Conservation (phyloP, 2,888 invertebrate species). For the Orthonychiurus folsomi region DNA sequence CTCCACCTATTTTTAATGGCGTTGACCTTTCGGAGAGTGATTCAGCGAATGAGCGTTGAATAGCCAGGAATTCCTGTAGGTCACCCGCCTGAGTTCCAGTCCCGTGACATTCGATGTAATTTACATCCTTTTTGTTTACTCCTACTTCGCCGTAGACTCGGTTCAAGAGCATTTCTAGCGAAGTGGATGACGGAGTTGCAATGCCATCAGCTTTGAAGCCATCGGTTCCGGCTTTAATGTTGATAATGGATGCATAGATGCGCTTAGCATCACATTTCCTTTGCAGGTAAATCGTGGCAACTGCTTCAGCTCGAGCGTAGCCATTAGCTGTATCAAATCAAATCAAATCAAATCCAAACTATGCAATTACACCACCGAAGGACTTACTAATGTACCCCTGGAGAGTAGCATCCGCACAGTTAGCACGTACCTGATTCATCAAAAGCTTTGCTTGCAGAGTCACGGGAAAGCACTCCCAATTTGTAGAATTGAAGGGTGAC, state of each 20-base stretch:
- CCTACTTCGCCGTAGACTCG: conserved; percentile 79
- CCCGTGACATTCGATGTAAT: conserved; percentile 94
- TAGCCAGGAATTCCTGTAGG: conserved; percentile 92
- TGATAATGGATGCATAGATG: conserved; percentile 76
- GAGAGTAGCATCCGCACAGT: too few relatives aligned
- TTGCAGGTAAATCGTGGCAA: conserved; percentile 72
- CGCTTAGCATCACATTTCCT: conserved; percentile 64
- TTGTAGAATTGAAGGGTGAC: conserved; percentile 55
- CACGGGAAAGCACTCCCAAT: conserved; percentile 55
- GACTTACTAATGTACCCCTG: too few relatives aligned
- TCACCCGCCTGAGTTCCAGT: conserved; percentile 97
- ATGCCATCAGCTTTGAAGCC: conserved; percentile 85
- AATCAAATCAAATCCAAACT: not conserved
- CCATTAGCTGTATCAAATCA: conserved; percentile 58
- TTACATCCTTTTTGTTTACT: conserved; percentile 70
- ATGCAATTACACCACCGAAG: too few relatives aligned
- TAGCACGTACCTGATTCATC: conserved; percentile 54
- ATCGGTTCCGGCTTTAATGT: conserved; percentile 85
- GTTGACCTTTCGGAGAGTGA: conserved; percentile 53
- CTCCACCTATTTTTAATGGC: conserved; percentile 48
- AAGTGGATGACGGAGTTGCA: conserved; percentile 69
- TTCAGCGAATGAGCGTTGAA: conserved; percentile 85
- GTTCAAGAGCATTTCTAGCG: conserved; percentile 59
- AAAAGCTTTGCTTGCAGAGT: conserved; percentile 57
- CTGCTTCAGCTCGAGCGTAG: conserved; percentile 85